Evolutionary conservation across 2,113 vertebrate species (phyloP).

Genomic region (Fulmarus glacialis): DNA sequence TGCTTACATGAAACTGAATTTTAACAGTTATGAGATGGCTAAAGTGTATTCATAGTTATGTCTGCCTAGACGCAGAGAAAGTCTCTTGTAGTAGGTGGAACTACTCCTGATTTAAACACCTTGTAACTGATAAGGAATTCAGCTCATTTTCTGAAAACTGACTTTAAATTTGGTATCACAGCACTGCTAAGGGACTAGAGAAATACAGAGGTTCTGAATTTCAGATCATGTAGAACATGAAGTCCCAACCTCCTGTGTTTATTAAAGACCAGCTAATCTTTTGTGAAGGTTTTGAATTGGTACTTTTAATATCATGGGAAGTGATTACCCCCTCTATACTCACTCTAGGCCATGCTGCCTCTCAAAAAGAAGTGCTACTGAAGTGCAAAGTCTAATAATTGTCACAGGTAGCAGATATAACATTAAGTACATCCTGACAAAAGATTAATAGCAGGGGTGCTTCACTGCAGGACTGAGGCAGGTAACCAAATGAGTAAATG

Average conservation of each 20-base stretch:
- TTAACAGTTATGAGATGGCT: background rate
- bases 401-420: constrained; percentile 47
- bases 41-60: background rate
- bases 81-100: background rate
- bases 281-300: background rate
- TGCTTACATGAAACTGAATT: background rate
- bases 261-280: background rate
- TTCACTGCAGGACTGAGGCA: constrained; percentile 33
- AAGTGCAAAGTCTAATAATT: constrained; percentile 51
- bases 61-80: background rate
- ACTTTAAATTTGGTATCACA: background rate
- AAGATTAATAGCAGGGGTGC: constrained; percentile 61
- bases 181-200: background rate
- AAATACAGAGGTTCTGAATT: background rate
- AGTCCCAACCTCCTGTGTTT: background rate
- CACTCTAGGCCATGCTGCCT: background rate
- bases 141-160: background rate
- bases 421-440: constrained; percentile 57
- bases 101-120: background rate
- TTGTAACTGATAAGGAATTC: background rate
- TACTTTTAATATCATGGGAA: background rate
- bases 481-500: constrained; percentile 63
- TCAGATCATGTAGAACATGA: background rate
- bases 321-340: constrained; percentile 4
- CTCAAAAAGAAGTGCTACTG: constrained; percentile 34